phyloP scores from a whole-genome alignment of 2,888 invertebrate species.

The Myopa testacea region DNA sequence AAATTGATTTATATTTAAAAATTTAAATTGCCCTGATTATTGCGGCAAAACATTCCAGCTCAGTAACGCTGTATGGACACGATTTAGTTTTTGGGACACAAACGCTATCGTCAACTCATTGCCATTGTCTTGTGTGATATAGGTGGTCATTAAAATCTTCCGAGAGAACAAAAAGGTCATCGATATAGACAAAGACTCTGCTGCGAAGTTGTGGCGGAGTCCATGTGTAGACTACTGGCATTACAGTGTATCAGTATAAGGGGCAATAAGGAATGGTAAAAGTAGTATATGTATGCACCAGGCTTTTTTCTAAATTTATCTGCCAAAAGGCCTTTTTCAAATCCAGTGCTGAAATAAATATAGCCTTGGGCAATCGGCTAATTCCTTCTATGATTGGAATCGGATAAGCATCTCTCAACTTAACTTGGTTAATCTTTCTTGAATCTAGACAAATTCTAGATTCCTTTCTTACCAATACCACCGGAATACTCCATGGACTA shows the following conservation, averaged over 20 bases:
- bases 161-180: not conserved
- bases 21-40: no score
- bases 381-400: not conserved
- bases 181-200: not conserved
- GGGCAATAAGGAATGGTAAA: constrained; percentile 19
- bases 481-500: not conserved
- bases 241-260: constrained; percentile 1
- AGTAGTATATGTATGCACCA: not conserved
- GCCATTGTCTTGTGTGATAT: constrained; percentile 1
- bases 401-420: not conserved
- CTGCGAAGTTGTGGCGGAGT: not conserved
- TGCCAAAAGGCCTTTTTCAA: no score
- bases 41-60: constrained; percentile 46
- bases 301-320: no score
- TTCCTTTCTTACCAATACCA: not conserved
- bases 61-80: constrained; percentile 43
- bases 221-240: constrained; percentile 11
- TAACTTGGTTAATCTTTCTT: not conserved
- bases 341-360: no score
- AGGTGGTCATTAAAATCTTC: not conserved
- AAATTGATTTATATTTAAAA: no score
- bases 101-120: constrained; percentile 40
- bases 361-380: no score
- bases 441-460: not conserved
- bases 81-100: constrained; percentile 43